phyloP scores from a whole-genome alignment of 2,113 vertebrate genomes.

The Caretta caretta region DNA sequence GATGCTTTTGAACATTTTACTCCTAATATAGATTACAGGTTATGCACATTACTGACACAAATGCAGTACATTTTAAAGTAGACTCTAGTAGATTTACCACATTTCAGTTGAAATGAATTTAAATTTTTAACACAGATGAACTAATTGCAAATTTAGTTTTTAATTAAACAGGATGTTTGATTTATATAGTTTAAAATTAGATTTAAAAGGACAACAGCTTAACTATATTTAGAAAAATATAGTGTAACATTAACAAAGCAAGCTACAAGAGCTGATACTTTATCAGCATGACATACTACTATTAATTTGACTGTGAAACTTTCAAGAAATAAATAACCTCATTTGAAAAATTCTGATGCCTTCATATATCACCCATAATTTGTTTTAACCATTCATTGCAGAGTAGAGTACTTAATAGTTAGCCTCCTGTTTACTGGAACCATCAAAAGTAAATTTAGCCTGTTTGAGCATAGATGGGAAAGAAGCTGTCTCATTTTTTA shows the following conservation, averaged over 20 bases:
- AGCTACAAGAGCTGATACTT: conserved; percentile 20
- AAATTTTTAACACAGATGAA: conserved; percentile 14
- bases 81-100: not conserved
- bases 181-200: conserved; percentile 50
- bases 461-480: conserved; percentile 8
- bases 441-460: not conserved
- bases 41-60: not conserved
- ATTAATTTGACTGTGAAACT: conserved; percentile 43
- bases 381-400: conserved; percentile 4
- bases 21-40: not conserved
- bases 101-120: conserved; percentile 46
- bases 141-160: conserved; percentile 19
- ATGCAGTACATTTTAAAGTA: not conserved
- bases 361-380: conserved; percentile 21
- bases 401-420: not conserved
- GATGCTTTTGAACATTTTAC: not conserved
- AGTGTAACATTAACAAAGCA: conserved; percentile 30
- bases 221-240: conserved; percentile 61
- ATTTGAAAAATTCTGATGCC: not conserved
- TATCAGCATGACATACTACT: conserved; percentile 39
- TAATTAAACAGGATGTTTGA: conserved; percentile 22
- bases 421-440: conserved; percentile 13
- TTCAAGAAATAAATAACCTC: conserved; percentile 38
- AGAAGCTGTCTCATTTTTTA: conserved; percentile 40
- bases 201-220: conserved; percentile 48